Conservation (phyloP, 2,113 vertebrate genomes). For the Halcyon malimbica region DNA sequence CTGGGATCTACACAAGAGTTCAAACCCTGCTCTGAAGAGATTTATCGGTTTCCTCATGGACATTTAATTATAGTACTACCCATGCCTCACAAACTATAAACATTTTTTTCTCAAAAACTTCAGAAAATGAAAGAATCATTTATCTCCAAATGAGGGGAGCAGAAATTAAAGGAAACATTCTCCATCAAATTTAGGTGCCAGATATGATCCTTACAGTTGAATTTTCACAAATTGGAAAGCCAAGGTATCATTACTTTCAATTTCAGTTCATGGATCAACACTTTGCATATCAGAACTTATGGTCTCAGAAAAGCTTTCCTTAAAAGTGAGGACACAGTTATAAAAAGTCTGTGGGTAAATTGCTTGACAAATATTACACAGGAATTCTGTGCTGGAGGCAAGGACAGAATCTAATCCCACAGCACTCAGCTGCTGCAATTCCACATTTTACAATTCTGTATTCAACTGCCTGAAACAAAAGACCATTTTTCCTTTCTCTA, state of each 20-base stretch:
- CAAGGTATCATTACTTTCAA: background rate
- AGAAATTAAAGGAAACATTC: background rate
- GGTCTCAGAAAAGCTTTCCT: background rate
- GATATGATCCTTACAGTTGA: background rate
- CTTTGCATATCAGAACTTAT: background rate
- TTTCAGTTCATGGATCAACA: background rate
- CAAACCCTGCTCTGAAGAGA: background rate
- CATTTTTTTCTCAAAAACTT: background rate
- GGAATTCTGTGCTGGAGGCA: constrained; percentile 35
- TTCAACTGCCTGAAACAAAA: constrained; percentile 63
- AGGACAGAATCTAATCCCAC: constrained; percentile 21
- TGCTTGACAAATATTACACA: background rate
- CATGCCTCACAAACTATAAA: background rate
- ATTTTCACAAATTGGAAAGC: background rate
- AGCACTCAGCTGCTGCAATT: constrained; percentile 1
- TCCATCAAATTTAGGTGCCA: background rate
- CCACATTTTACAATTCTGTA: constrained; percentile 43
- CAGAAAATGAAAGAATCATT: background rate
- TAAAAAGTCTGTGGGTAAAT: constrained; percentile 1
- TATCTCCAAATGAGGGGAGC: background rate
- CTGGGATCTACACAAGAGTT: background rate
- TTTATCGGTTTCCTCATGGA: background rate
- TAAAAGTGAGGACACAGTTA: background rate
- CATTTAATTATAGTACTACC: background rate
- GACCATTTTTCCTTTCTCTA: constrained; percentile 52